Percentiles rank a stretch among this genome's conserved stretches.
These are phyloP conservation scores for Mormyrus iriodes DNA, from an alignment of 2,113 vertebrate genomes.

Conservation along the genomic window DNA sequence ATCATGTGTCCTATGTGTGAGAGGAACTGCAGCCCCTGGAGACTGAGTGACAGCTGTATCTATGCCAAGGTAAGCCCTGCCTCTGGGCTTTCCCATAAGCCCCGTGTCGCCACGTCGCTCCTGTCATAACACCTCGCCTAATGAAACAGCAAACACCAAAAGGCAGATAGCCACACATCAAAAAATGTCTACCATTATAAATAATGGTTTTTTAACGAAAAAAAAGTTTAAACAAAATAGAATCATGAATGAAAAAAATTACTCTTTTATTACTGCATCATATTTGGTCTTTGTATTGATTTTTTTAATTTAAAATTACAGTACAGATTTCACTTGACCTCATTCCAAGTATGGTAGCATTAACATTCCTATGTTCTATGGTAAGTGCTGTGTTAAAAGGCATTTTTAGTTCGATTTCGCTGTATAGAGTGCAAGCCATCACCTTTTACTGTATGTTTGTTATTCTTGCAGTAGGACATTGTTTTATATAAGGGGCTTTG, in stretches of 20 bases:
- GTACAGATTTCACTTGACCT: not conserved
- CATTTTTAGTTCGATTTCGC: not conserved
- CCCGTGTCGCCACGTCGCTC: not conserved
- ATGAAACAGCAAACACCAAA: not conserved
- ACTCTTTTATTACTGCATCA: not conserved
- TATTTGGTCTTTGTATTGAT: not conserved
- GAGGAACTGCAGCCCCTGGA: constrained; percentile 80
- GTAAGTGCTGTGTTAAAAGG: not conserved
- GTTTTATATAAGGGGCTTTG: not conserved
- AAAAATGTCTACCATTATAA: not conserved
- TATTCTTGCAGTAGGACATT: not conserved
- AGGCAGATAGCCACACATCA: not conserved
- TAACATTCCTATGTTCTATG: not conserved
- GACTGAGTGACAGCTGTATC: constrained; percentile 89
- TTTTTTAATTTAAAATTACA: not conserved
- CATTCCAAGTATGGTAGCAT: not conserved
- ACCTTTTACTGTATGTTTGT: not conserved
- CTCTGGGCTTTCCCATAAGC: not conserved
- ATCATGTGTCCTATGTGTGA: constrained; percentile 97
- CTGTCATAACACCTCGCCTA: not conserved
- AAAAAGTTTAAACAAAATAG: not conserved
- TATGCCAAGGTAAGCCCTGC: constrained; percentile 79
- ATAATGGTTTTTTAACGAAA: not conserved
- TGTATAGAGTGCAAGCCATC: not conserved
- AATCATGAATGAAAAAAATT: not conserved